Evolutionary conservation across 1,140 invertebrate species (phyloP), one percentile per base, ranked within the genome.

Genomic region (Monochamus saltuarius): DNA sequence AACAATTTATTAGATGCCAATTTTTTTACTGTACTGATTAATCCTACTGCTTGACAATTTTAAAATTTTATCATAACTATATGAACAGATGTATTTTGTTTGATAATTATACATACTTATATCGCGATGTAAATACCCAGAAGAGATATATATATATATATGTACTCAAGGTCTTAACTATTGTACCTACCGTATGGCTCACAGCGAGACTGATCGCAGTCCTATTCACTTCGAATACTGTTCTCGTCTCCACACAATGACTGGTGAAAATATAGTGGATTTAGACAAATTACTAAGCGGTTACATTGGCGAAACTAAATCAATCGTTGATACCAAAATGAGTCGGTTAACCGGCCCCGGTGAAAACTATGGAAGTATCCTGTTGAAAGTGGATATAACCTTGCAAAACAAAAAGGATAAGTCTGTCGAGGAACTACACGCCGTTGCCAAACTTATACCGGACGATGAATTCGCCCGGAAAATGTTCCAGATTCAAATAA

Each of bases 361-460:
- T 1, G 83, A 85, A 62, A 85, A 85, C 75, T 85, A 83, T 63
- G 83, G 82, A 2, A 84, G 84, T 67, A 65, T 78, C 0, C 82
- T 85, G 59, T 63, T 82, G 0, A 72, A 73, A 7, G 75, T 85
- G 4, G 61, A 62, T 46, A 11, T 69, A 36, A 66, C 9, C 34
- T 35, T 66, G 9, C 29, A 43, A 54, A 52, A 57, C 4, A 66
- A 71, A 19, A 45, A 64, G 4, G 68, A 75, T n/a, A 69, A 75
- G 0, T 29, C 22, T 29, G 52, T 80, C n/a, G 71, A 80, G 58
- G 36, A 81, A 0, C 9, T 67, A n/a, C 16, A 68, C 22, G 36
- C 82, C 1, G 81, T 85, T 14, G 80, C 76, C 0, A 85, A 85
- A 67, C 67, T 82, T 36, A 42, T 62, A 11, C 83, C 83, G 1